Evolutionary conservation across 2,888 invertebrate species (phyloP), one percentile per base, ranked within the genome.

Genomic region (Yponomeuta evonymella): DNA sequence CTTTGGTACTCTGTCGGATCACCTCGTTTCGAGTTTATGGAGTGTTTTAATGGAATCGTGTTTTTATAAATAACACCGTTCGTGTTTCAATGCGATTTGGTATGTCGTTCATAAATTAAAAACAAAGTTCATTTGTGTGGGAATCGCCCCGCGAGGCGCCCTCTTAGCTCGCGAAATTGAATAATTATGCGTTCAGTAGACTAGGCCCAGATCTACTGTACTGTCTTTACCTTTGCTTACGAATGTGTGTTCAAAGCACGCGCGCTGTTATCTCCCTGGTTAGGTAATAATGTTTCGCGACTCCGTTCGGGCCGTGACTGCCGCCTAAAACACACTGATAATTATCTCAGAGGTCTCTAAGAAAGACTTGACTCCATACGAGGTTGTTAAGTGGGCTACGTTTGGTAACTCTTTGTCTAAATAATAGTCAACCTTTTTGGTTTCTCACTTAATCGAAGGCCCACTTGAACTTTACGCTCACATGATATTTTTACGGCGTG

Each of bases 211-310:
- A 43, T 43, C 8, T 65, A 65, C 65, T 65, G 65, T 29, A 65
- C 29, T 30, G n/a, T 33, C 65, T 65, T 29, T 65, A 11, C 65
- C 29, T 6, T 6, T 15, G 65, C 11, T 67, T 67, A 43, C 4
- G 23, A 3, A 9, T 64, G 43, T 67, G 43, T 67, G 43, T 33
- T 10, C 33, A n/a, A 43, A 43, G 67, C 67, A 43, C 67, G 65
- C 65, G 29, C 29, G 15, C n/a, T 67, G 43, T 67, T 67, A 67
- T 67, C 67, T 67, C 67, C 67, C 36, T 67, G 15, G 67, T 67
- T 48, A 33, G 43, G 36, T 67, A 67, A 67, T 67, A 67, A 67
- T 67, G 67, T 67, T 36, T 36, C 67, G 9, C 67, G 67, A 33
- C 65, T 29, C 29, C 67, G 11, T 67, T 36, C 43, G 36, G 36